Evolutionary conservation across 1,140 invertebrate species (phyloP).

Genomic region (Temnothorax longispinosus): DNA sequence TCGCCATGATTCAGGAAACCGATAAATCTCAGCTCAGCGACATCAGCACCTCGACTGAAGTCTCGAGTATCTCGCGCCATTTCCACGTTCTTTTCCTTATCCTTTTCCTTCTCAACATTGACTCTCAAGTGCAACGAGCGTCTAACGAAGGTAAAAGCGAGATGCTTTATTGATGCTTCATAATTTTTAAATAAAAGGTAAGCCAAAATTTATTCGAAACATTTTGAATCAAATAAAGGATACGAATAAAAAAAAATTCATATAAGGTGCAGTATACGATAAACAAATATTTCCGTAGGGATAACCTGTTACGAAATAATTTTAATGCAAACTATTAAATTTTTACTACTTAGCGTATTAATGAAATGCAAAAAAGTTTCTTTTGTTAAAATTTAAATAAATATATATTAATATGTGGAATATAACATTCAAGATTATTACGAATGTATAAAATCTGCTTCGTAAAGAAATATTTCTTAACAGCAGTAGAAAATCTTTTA

Average conservation of each 20-base stretch:
- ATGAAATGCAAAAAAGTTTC: neutral
- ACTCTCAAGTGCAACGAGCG: constrained; percentile 35
- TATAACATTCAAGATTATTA: neutral
- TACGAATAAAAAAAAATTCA: neutral
- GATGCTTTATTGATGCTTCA: neutral
- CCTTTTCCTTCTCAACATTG: constrained; percentile 11
- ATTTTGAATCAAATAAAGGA: neutral
- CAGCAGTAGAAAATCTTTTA: neutral
- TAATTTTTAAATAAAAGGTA: neutral
- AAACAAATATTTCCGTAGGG: neutral
- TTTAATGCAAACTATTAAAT: neutral
- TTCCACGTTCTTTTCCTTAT: constrained; percentile 48
- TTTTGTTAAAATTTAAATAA: neutral
- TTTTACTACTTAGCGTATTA: neutral
- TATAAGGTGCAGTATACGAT: neutral
- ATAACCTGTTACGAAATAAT: neutral
- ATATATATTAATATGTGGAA: neutral
- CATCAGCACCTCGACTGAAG: constrained; percentile 69
- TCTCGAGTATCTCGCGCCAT: constrained; percentile 64
- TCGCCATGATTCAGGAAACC: constrained; percentile 76
- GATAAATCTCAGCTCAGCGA: constrained; percentile 74
- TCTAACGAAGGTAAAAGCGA: constrained; percentile 52
- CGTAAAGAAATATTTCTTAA: neutral
- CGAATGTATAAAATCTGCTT: neutral
- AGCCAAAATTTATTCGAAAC: neutral